A percentile compares a stretch with the other conserved stretches of the same genome.
Evolutionary conservation across 2,888 invertebrate genomes (phyloP).

Genomic region (Ryuthela nishihirai): DNA sequence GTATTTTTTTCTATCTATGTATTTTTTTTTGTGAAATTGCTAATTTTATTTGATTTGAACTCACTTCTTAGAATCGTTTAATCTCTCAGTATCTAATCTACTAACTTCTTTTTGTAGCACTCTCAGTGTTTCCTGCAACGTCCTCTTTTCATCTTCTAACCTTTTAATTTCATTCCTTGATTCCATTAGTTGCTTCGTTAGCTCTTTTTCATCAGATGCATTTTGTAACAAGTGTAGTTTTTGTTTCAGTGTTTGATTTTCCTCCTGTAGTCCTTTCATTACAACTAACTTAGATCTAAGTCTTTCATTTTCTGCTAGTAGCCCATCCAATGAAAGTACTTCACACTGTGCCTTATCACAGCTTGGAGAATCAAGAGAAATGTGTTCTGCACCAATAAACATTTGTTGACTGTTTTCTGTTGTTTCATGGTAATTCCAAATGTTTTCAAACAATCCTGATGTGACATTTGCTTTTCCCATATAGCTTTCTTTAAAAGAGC

Average conservation of each 20-base stretch:
- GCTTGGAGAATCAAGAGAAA: slow-evolving; percentile 11
- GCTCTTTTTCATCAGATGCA: slow-evolving; percentile 9
- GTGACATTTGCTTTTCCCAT: slow-evolving; percentile 9
- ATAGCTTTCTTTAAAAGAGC: slow-evolving; percentile 8
- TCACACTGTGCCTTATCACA: slow-evolving; percentile 30
- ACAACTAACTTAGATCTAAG: slow-evolving; percentile 23
- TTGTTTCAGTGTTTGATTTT: slow-evolving; percentile 28
- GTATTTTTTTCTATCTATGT: too few relatives aligned
- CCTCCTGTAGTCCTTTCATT: slow-evolving; percentile 28
- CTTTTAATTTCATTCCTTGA: slow-evolving; percentile 22
- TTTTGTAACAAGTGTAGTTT: slow-evolving; percentile 20
- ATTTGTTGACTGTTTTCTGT: too few relatives aligned
- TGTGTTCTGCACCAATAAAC: slow-evolving; percentile 13
- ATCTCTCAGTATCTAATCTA: slow-evolving; percentile 24
- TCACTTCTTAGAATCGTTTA: too few relatives aligned
- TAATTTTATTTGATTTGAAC: too few relatives aligned
- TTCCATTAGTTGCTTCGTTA: slow-evolving; percentile 21
- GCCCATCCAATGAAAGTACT: slow-evolving; percentile 11
- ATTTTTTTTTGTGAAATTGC: too few relatives aligned
- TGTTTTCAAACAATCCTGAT: too few relatives aligned
- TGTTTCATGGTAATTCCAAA: too few relatives aligned
- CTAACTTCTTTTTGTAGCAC: slow-evolving; percentile 27
- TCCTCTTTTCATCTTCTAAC: slow-evolving; percentile 26
- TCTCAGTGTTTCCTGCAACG: slow-evolving; percentile 26
- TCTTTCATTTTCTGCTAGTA: slow-evolving; percentile 30